A percentile compares a stretch with the other conserved stretches of the same genome.
Conservation (phyloP, 2,888 invertebrate genomes). For the Rhagium mordax region DNA sequence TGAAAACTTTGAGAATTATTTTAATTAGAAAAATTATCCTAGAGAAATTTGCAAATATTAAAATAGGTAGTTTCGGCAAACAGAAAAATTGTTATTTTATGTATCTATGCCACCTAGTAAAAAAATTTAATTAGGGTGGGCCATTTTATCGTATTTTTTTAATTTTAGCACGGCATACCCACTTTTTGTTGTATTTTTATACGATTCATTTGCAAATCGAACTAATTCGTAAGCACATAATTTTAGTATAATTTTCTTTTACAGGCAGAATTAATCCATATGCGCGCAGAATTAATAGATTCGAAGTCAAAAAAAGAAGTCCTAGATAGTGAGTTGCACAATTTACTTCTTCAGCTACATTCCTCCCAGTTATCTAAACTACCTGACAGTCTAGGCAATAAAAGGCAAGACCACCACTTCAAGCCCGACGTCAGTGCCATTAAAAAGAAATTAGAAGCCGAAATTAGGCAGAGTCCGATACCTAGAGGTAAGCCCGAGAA, state of each 20-base stretch:
- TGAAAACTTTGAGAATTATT: too few relatives aligned
- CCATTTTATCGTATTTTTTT: too few relatives aligned
- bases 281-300: constrained; percentile 82
- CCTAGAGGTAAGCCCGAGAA: constrained; percentile 59
- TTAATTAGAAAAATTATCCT: too few relatives aligned
- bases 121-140: too few relatives aligned
- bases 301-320: constrained; percentile 76
- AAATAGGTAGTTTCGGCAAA: too few relatives aligned
- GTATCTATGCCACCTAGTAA: too few relatives aligned
- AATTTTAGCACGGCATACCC: too few relatives aligned
- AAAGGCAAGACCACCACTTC: constrained; percentile 64
- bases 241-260: constrained; percentile 49
- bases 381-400: constrained; percentile 65
- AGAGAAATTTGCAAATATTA: too few relatives aligned
- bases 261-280: constrained; percentile 84
- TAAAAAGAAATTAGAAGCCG: constrained; percentile 69
- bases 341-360: constrained; percentile 76
- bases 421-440: constrained; percentile 68
- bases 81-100: too few relatives aligned
- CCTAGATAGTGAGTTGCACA: constrained; percentile 77
- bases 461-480: constrained; percentile 68
- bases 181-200: too few relatives aligned
- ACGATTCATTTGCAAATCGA: background rate
- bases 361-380: constrained; percentile 74
- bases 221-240: background rate